These are phyloP conservation scores for Petrocephalus zakoni DNA, from an alignment of 2,113 vertebrate genomes.

Conservation along the genomic window DNA sequence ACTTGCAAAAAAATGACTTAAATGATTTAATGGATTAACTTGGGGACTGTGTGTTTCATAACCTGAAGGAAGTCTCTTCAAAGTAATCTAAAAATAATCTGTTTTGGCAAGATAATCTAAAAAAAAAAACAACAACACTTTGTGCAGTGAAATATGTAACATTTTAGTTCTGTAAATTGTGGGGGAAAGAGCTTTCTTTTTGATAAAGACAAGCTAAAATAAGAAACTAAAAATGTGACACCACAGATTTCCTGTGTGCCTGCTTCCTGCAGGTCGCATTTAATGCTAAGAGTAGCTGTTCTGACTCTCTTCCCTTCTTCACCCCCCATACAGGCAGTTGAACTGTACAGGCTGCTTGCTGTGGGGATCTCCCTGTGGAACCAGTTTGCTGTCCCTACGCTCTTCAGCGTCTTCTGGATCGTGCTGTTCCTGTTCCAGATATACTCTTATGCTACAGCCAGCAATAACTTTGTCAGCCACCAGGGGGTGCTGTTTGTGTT, in stretches of 20 bases:
- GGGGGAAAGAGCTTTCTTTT: not conserved
- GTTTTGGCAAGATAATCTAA: not conserved
- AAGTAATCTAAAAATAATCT: not conserved
- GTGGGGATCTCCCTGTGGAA: constrained; percentile 73
- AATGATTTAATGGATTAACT: not conserved
- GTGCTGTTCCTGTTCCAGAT: constrained; percentile 69
- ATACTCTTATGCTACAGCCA: constrained; percentile 46
- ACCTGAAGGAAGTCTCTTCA: not conserved
- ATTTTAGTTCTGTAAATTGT: not conserved
- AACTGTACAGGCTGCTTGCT: constrained; percentile 62
- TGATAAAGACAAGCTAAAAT: not conserved
- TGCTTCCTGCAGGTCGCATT: not conserved
- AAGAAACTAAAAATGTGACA: not conserved
- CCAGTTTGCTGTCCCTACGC: constrained; percentile 66
- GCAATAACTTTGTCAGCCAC: constrained; percentile 41
- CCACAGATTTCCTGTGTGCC: not conserved
- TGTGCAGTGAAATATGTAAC: not conserved
- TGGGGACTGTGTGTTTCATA: not conserved
- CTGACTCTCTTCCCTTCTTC: not conserved
- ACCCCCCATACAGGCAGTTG: constrained; percentile 51
- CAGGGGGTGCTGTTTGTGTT: constrained; percentile 69
- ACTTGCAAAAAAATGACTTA: not conserved
- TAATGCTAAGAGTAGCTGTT: not conserved
- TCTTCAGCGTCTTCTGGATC: constrained; percentile 79
- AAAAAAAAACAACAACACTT: not conserved